Evolutionary conservation across 1,140 invertebrate genomes (phyloP).

Genomic region (Coenobita brevimanus): DNA sequence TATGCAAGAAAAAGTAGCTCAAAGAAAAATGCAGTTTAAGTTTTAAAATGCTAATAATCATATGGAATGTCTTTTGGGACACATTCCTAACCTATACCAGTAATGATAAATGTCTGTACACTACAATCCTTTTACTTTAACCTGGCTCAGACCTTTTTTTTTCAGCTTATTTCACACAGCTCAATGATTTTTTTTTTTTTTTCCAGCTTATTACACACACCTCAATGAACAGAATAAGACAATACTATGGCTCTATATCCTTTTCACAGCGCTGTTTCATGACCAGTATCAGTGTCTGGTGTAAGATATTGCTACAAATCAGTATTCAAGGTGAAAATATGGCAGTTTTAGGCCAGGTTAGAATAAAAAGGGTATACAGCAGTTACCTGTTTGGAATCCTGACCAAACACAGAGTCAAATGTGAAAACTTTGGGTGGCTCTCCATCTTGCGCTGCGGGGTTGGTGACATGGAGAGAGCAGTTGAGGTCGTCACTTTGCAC

Average conservation of each 20-base stretch:
- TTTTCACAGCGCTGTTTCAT: background rate
- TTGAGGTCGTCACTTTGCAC: conserved; percentile 85
- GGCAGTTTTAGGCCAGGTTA: too few species aligned
- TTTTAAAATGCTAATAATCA: too few species aligned
- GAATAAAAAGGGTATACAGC: background rate
- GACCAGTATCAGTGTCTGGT: background rate
- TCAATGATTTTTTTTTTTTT: background rate
- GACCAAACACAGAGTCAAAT: conserved; percentile 79
- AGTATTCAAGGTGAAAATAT: too few species aligned
- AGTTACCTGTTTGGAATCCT: conserved; percentile 74
- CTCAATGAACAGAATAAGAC: background rate
- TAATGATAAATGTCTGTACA: background rate
- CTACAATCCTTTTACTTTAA: background rate
- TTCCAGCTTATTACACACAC: background rate
- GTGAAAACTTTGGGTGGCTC: conserved; percentile 85
- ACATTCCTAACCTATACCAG: background rate
- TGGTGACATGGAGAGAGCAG: conserved; percentile 72
- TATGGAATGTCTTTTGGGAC: too few species aligned
- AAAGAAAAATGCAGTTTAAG: too few species aligned
- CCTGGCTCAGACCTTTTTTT: background rate
- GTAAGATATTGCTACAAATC: too few species aligned
- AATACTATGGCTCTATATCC: too few species aligned
- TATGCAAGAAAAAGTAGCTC: too few species aligned
- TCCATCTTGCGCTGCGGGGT: conserved; percentile 56
- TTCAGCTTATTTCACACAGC: background rate